Percentiles rank a stretch among this genome's conserved stretches.
Conservation (phyloP, 2,888 invertebrate genomes). For the Lypha dubia region DNA sequence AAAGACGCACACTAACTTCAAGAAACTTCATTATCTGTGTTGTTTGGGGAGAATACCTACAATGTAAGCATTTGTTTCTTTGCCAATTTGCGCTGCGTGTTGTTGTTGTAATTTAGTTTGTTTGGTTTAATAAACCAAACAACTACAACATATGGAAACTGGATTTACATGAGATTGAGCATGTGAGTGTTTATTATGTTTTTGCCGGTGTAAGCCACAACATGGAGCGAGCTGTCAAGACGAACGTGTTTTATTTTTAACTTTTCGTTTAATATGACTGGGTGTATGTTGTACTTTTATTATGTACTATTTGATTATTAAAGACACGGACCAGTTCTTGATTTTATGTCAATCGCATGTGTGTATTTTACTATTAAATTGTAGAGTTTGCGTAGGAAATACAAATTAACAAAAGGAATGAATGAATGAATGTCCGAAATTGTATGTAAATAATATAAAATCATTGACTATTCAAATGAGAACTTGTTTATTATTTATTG, state of each 20-base stretch:
- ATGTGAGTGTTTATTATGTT: slow-evolving; percentile 38
- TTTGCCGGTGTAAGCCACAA: slow-evolving; percentile 63
- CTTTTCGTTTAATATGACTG: slow-evolving; percentile 56
- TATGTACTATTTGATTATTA: slow-evolving; percentile 36
- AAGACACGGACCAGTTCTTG: neutral
- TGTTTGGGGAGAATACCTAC: neutral
- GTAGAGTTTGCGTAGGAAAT: slow-evolving; percentile 69
- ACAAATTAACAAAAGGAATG: slow-evolving; percentile 15
- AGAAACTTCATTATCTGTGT: neutral
- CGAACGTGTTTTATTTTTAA: slow-evolving; percentile 52
- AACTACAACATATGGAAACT: neutral
- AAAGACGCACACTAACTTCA: neutral
- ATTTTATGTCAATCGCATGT: slow-evolving; percentile 14
- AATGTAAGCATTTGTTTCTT: slow-evolving; percentile 48
- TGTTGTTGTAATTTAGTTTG: neutral
- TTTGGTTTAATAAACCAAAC: neutral
- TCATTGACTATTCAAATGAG: neutral
- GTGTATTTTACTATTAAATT: slow-evolving; percentile 42
- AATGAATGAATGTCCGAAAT: slow-evolving; percentile 35
- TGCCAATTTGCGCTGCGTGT: slow-evolving; percentile 14
- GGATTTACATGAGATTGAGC: neutral
- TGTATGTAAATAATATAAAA: slow-evolving; percentile 3
- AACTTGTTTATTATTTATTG: slow-evolving; percentile 34
- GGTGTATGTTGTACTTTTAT: slow-evolving; percentile 31
- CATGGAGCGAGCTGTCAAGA: slow-evolving; percentile 70